Base-by-base conservation (phyloP, 2,888 invertebrate genomes). In the Eupeodes latifasciatus region DNA sequence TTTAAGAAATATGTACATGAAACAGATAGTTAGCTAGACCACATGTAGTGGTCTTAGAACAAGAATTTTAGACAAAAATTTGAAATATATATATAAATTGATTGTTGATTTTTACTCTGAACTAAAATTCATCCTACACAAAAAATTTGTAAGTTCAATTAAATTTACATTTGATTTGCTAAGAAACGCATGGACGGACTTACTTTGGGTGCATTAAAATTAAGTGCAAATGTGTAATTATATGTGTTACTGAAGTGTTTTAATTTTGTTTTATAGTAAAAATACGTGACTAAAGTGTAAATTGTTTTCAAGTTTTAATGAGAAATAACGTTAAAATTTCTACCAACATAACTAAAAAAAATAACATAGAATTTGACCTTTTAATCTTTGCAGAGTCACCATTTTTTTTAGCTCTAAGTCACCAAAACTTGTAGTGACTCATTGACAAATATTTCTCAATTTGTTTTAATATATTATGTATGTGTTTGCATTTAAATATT, bases 371-470 rank as follows among this genome's bases (percentile, higher is more conserved):
- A 19, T 34, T 69, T 40, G 55, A 71, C 40, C 55, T 71, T 55
- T 71, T 71, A 19, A 40, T n/a, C 34, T 55, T 4, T 2, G 19
- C 19, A 2, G 19, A 19, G 64, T 47, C 47, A 66, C 34, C 27
- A 47, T 16, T 14, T 66, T 47, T 47, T 12, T 47, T 16, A 44
- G 5, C 44, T 44, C n/a, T 40, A 40, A 49, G 27, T 67, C 67
- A 51, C 9, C 27, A 47, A 10, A 19, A 5, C 14, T 11, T 12
- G 5, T 27, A 67, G n/a, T 81, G 81, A 82, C 62, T 82, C 77
- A 82, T 27, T 53, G 36, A 53, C 14, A 69, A 36, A 69, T 36
- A 11, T 10, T 9, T 19, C 55, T 47, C 11, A 11, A n/a, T 59
- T 75, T 40, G 53, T 34, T 1, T 51, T 49, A 2, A 11, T 47